Evolutionary conservation across 92 coral and sea anemone species (phyloP), one percentile per base, ranked within the genome.

Genomic region (Heliopora coerulea): DNA sequence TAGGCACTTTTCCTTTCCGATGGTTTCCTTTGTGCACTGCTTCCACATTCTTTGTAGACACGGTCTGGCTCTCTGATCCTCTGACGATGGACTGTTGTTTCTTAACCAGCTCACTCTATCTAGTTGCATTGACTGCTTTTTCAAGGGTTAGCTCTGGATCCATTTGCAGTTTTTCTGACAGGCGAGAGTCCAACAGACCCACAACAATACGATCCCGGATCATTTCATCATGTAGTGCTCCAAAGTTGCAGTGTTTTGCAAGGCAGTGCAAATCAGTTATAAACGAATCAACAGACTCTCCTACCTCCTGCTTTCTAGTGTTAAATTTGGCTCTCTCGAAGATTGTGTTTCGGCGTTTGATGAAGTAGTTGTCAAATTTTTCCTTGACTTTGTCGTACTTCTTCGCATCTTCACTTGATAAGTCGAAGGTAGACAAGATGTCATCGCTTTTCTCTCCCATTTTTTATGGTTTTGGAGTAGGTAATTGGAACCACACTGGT

Each of bases 301-400:
- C 86, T n/a, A 54, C 62, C 56, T 61, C 66, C 72, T 85, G 81
- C 24, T 29, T 35, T 31, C 81, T 67, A 35, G 63, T 80, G 30
- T 78, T 86, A 59, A 82, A 54, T 40, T 73, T 65, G 19, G 83
- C 59, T 40, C 83, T 74, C 50, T 82, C 78, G 50, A 82, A 78
- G n/a, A 78, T 70, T 20, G 72, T 25, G 30, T 74, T 81, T 24
- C 58, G n/a, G 39, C 56, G 65, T 31, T 58, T 66, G 59, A n/a
- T n/a, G n/a, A 67, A 83, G 62, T 83, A 72, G 14, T 32, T 41
- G 49, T 84, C 63, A 49, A 79, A 84, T 27, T 56, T 57, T 26
- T 33, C 19, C 3, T 59, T 59, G 17, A 28, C 19, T 19, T 59
- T 21, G 0, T 59, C 65, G 65, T 59, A 59, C 1, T 33, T 1